Conservation (phyloP, 2,888 invertebrate genomes). For the Plagodis dolabraria region DNA sequence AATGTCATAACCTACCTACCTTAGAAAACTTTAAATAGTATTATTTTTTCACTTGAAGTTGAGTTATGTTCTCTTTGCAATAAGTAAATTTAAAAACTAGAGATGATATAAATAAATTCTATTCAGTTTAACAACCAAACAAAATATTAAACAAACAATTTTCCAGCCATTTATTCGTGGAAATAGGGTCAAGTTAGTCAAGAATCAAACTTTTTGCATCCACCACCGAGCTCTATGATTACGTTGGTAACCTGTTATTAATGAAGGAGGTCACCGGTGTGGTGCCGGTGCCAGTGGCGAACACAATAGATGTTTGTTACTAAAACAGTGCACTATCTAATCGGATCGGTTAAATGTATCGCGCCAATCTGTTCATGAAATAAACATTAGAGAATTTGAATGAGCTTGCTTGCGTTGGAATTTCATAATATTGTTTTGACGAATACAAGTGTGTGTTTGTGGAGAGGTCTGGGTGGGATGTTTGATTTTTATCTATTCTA, state of each 20-base stretch:
- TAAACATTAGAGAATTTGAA: constrained; percentile 34
- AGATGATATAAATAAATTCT: no score
- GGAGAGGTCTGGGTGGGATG: no score
- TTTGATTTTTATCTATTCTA: no score
- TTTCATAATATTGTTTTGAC: constrained; percentile 16
- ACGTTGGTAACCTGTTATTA: constrained; percentile 32
- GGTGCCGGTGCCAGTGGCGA: constrained; percentile 4
- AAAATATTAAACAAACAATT: background rate
- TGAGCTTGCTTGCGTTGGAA: constrained; percentile 23
- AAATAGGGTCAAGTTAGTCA: constrained; percentile 35
- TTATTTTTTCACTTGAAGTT: no score
- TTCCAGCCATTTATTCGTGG: constrained; percentile 17
- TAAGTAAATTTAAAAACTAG: no score
- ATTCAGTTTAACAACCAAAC: no score
- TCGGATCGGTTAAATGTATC: constrained; percentile 36
- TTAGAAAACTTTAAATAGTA: no score
- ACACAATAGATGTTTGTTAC: constrained; percentile 35
- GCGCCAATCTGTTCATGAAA: constrained; percentile 27
- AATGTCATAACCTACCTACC: no score
- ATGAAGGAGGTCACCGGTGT: constrained; percentile 25
- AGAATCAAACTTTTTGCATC: constrained; percentile 21
- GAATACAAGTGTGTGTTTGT: background rate
- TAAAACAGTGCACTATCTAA: constrained; percentile 31
- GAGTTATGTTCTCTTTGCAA: no score
- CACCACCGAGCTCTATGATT: constrained; percentile 18